Percentiles rank a stretch among this genome's conserved stretches.
Evolutionary conservation across 1,140 invertebrate species (phyloP).

Genomic region (Oreohelix idahoensis): DNA sequence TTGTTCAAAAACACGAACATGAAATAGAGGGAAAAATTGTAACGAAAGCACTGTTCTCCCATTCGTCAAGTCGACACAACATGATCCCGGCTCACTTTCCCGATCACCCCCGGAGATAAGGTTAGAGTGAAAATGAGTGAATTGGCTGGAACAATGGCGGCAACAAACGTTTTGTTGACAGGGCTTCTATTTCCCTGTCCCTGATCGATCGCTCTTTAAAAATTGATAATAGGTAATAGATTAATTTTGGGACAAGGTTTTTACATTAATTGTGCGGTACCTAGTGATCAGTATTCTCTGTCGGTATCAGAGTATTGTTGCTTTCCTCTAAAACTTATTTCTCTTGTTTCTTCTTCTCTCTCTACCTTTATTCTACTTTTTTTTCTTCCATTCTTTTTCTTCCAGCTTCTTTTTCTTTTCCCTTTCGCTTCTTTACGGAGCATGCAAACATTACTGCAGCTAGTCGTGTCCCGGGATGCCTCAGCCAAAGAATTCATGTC

Average conservation of each 20-base stretch:
- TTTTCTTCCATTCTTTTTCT: too few relatives aligned
- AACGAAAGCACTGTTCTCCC: background rate
- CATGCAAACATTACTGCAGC: too few relatives aligned
- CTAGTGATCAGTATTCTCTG: too few relatives aligned
- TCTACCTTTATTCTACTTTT: too few relatives aligned
- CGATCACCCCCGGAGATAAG: background rate
- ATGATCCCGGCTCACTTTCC: background rate
- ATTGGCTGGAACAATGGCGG: slow-evolving; percentile 15
- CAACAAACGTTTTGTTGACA: slow-evolving; percentile 16
- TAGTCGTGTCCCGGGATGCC: too few relatives aligned
- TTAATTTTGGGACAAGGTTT: background rate
- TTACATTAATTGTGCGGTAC: background rate
- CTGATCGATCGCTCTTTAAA: slow-evolving; percentile 18
- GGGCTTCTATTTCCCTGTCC: background rate
- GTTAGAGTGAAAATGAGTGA: background rate
- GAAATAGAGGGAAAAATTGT: background rate
- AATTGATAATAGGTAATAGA: slow-evolving; percentile 23
- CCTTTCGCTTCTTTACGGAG: too few relatives aligned
- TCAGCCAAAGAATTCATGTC: too few relatives aligned
- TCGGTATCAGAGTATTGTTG: too few relatives aligned
- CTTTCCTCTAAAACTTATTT: too few relatives aligned
- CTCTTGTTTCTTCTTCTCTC: too few relatives aligned
- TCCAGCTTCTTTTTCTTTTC: too few relatives aligned
- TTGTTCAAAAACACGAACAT: background rate
- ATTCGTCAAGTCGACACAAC: slow-evolving; percentile 3